Base-by-base conservation (phyloP, 2,797 vertebrate species). In the Ctenopoma kingsleyae region DNA sequence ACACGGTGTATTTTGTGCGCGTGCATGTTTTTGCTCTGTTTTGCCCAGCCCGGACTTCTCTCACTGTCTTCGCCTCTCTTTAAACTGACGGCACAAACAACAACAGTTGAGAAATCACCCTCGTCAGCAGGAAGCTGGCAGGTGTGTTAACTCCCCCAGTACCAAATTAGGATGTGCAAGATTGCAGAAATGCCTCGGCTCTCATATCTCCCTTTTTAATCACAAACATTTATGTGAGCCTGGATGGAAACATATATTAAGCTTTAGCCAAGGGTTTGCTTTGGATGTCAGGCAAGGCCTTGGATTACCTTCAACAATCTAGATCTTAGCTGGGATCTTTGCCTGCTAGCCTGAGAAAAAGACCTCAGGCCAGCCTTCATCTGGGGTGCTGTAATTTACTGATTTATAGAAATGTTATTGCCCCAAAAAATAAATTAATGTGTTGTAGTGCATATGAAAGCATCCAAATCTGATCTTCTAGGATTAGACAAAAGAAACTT, bases 81-180 rank as follows among this genome's bases (percentile, higher is more conserved):
- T 91, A 92, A 93, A 93, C 85, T 92, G 91, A 91, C 88, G 86
- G 90, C 90, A 92, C 91, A 93, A 95, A 93, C 92, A 94, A 94
- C 94, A 94, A 94, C 92, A 92, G 85, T 90, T 85, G 90, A 89
- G 84, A 96, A 96, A 96, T 93, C 91, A 90, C 85, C 84, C 85
- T 92, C 87, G 96, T 98, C 97, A 98, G 97, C 96, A 97, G 89
- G 71, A 90, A 93, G 87, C 90, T 95, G 96, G 96, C 97, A 98
- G 96, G 97, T 97, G 97, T 90, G 95, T 93, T 95, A 93, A 94
- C 95, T 96, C 96, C 95, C 94, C 86, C 85, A 95, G 94, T 94
- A 94, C 93, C 95, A 93, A 95, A 95, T 96, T 93, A 96, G 90
- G 94, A 94, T 93, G 90, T 93, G 94, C 92, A 89, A 95, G 92